Base-by-base conservation (phyloP, 2,888 invertebrate species). In the Chrysina gloriosa region DNA sequence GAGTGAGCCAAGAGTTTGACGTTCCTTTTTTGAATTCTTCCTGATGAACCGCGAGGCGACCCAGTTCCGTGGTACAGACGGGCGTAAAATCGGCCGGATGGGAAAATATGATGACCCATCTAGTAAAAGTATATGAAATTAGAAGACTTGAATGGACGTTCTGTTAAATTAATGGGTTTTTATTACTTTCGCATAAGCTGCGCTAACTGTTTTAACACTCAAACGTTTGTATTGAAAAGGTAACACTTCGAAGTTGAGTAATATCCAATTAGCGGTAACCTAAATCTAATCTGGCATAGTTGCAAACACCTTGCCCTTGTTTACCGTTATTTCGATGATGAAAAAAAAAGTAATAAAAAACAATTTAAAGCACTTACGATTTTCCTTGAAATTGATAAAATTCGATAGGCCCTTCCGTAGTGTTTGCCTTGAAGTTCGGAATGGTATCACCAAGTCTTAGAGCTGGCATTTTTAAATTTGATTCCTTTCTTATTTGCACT, bases 81-180 rank as follows among this genome's bases (percentile, higher is more conserved):
- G 95, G 95, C 0, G 95, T 96, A 81, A 91, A 96, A 82, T 95
- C 95, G 5, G 92, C 90, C 0, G 95, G 95, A 81, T 95, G 95
- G 0, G 94, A 94, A 81, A 95, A 95, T 21, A 95, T 83, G 77
- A 95, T 89, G 67, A 92, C 91, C 97, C 97, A 94, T 48, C 93
- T 93, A 77, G 9, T 82, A 79, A 70, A 14, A 39, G 11, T 25
- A 16, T 34, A 34, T 48, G 19, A 45, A 3, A 9, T 9, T 42
- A 21, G 3, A 23, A 9, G 31, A 31, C n/a, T n/a, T n/a, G n/a
- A n/a, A n/a, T n/a, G n/a, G n/a, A n/a, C n/a, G 11, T 29, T 29
- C 31, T 29, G 7, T 14, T 47, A 61, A 61, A 16, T 52, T 6
- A 3, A 52, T 23, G 4, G 6, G 3, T 50, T 34, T 58, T 31